Evolutionary conservation across 2,113 vertebrate genomes (phyloP).

Genomic region (Dasyprocta punctata): DNA sequence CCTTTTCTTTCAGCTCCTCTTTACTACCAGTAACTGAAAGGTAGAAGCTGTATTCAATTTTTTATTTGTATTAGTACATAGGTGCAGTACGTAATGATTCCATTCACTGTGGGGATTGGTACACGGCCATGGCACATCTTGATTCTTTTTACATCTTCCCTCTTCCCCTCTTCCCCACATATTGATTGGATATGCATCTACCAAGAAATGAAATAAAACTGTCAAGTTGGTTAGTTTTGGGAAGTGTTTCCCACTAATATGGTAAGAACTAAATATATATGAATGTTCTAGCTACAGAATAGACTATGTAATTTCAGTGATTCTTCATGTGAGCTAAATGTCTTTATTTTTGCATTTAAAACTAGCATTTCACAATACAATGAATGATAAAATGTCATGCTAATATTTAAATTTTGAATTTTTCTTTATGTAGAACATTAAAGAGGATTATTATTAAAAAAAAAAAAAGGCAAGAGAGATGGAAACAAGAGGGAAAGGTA

Average conservation of each 20-base stretch:
- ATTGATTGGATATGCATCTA: no score
- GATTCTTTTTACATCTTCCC: not conserved
- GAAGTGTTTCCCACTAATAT: not conserved
- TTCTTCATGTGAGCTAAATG: not conserved
- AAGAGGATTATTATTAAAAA: not conserved
- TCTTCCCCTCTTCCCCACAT: not conserved
- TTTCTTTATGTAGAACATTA: not conserved
- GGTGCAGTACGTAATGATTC: not conserved
- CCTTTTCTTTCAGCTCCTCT: not conserved
- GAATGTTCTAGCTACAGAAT: not conserved
- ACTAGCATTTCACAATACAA: not conserved
- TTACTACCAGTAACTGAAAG: not conserved
- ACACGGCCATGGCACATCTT: accelerated
- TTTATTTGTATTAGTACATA: not conserved
- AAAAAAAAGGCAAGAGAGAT: not conserved
- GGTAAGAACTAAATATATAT: not conserved
- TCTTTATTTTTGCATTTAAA: not conserved
- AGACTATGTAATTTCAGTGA: not conserved
- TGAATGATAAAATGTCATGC: not conserved
- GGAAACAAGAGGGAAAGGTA: no score
- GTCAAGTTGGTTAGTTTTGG: not conserved
- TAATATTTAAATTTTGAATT: not conserved
- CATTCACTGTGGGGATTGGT: not conserved
- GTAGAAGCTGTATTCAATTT: not conserved
- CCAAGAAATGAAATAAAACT: not conserved